Evolutionary conservation across 2,888 invertebrate species (phyloP).

Genomic region (Drosophila fungiperda): DNA sequence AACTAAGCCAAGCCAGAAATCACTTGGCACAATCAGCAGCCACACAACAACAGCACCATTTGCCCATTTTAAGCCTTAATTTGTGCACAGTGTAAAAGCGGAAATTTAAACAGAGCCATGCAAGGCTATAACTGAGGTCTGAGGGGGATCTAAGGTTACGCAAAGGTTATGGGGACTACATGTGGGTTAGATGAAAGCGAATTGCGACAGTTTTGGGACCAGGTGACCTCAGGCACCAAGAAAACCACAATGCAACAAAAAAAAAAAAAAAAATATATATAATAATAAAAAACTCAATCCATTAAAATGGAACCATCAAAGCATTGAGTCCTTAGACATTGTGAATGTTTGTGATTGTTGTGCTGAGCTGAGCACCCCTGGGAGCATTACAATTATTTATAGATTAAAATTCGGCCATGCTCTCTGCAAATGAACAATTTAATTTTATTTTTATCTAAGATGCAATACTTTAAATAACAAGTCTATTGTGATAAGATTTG

Average conservation of each 20-base stretch:
- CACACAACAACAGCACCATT: conserved; percentile 10
- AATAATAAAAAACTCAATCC: conserved; percentile 56
- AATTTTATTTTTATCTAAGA: not conserved
- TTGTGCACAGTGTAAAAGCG: conserved; percentile 12
- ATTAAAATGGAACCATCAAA: conserved; percentile 56
- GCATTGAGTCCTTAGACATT: conserved; percentile 18
- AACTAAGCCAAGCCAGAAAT: conserved; percentile 60
- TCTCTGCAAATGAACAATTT: conserved; percentile 4
- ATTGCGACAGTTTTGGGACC: conserved; percentile 55
- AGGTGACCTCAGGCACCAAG: conserved; percentile 60
- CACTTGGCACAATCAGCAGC: conserved; percentile 66
- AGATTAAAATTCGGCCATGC: conserved; percentile 24
- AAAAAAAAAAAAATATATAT: not conserved
- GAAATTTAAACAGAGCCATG: conserved; percentile 24
- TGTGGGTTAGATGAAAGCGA: conserved; percentile 52
- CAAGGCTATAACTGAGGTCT: not conserved
- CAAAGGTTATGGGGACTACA: conserved; percentile 10
- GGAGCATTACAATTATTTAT: conserved; percentile 52
- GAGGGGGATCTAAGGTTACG: conserved; percentile 13
- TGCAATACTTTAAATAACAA: not conserved
- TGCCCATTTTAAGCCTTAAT: not conserved
- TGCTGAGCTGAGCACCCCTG: conserved; percentile 11
- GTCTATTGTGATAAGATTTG: not conserved
- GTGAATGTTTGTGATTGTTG: conserved; percentile 42
- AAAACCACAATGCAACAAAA: conserved; percentile 38